Conservation (phyloP, 2,113 vertebrate species). For the Campylomormyrus tamandua region DNA sequence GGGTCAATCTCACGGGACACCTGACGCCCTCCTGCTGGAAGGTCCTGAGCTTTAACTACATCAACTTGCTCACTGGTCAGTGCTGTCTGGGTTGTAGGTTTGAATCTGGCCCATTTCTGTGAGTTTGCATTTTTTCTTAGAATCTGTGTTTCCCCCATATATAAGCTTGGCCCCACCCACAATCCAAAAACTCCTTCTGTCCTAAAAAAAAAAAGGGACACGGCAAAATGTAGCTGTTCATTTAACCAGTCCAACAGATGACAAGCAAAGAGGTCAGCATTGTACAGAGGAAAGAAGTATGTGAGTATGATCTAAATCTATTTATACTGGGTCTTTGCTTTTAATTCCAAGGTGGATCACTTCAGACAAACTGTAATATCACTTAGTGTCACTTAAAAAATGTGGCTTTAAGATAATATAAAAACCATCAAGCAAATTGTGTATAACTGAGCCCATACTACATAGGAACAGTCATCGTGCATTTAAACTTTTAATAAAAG, state of each 20-base stretch:
- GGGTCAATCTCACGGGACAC: neutral
- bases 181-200: neutral
- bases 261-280: neutral
- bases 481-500: neutral
- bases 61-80: neutral
- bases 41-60: neutral
- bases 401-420: neutral
- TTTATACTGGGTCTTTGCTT: neutral
- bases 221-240: neutral
- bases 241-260: neutral
- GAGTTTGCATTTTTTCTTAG: neutral
- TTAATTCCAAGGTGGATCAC: neutral
- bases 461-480: neutral
- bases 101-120: neutral
- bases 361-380: neutral
- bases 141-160: neutral
- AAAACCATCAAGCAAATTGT: neutral
- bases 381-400: slow-evolving; percentile 4
- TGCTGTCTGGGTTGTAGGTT: neutral
- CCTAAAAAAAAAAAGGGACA: neutral
- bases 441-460: neutral
- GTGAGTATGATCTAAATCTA: neutral
- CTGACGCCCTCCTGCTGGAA: neutral
- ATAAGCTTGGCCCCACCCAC: neutral
- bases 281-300: neutral